Conservation (phyloP, 2,113 vertebrate species). For the Pluvianellus socialis region DNA sequence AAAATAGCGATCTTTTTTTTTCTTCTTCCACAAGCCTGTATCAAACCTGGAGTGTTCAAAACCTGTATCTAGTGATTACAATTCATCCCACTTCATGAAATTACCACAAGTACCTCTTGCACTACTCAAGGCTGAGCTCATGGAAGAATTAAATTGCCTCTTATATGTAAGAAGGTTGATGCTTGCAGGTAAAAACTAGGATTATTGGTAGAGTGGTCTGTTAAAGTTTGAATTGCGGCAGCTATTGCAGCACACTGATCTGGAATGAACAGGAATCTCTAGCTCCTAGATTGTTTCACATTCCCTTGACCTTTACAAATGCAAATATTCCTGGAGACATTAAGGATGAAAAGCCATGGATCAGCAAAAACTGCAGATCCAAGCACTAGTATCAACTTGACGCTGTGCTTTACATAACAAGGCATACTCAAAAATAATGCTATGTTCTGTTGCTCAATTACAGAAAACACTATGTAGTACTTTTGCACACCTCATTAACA, state of each 20-base stretch:
- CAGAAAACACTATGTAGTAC: background rate
- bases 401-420: slow-evolving; percentile 14
- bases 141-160: slow-evolving; percentile 50
- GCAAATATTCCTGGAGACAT: slow-evolving; percentile 22
- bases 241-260: background rate
- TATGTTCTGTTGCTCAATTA: slow-evolving; percentile 34
- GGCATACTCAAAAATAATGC: slow-evolving; percentile 23
- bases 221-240: background rate
- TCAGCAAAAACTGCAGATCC: slow-evolving; percentile 44
- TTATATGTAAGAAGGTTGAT: slow-evolving; percentile 18
- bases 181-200: slow-evolving; percentile 12
- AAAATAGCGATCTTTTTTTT: background rate
- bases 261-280: background rate
- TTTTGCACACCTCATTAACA: slow-evolving; percentile 64
- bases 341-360: slow-evolving; percentile 11
- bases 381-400: background rate
- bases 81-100: slow-evolving; percentile 39
- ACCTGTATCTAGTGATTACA: background rate
- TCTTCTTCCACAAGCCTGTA: background rate
- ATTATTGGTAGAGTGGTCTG: slow-evolving; percentile 7
- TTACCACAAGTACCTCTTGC: slow-evolving; percentile 31
- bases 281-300: background rate
- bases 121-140: background rate
- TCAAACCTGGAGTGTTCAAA: slow-evolving; percentile 1
- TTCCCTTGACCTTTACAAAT: slow-evolving; percentile 61